Conservation (phyloP, 2,113 vertebrate genomes). For the Dendrocopos noguchii region DNA sequence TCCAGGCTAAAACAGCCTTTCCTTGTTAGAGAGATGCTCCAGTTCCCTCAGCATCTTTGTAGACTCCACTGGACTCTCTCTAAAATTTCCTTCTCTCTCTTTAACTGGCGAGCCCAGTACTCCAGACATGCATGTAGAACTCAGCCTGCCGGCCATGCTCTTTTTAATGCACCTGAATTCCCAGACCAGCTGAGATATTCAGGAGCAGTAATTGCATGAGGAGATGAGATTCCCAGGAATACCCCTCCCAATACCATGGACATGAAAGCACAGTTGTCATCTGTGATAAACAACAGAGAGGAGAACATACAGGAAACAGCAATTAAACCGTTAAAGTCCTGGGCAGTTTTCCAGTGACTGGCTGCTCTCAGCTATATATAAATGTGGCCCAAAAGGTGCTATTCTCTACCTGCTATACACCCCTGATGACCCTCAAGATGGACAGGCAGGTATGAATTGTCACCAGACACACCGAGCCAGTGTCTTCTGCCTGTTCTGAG, state of each 20-base stretch:
- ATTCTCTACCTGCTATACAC: not conserved
- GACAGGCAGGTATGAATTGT: not conserved
- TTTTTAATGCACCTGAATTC: not conserved
- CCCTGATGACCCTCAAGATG: not conserved
- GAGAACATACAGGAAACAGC: constrained; percentile 46
- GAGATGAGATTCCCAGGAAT: not conserved
- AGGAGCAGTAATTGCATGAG: not conserved
- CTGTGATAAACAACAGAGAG: constrained; percentile 58
- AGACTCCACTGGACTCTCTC: too few species aligned
- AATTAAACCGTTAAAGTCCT: constrained; percentile 60
- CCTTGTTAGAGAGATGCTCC: too few species aligned
- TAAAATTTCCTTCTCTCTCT: too few species aligned
- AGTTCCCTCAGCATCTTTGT: too few species aligned
- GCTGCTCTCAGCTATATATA: constrained; percentile 23
- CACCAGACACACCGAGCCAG: not conserved
- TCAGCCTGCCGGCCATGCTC: too few species aligned
- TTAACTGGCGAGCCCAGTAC: too few species aligned
- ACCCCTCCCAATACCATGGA: not conserved
- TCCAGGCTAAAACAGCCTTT: too few species aligned
- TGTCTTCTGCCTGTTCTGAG: not conserved
- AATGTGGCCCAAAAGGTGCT: constrained; percentile 30
- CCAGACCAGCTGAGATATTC: not conserved
- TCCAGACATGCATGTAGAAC: too few species aligned
- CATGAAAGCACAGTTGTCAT: constrained; percentile 46
- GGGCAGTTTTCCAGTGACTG: constrained; percentile 35